Evolutionary conservation across 2,888 invertebrate species (phyloP).

Genomic region (Blera fallax): DNA sequence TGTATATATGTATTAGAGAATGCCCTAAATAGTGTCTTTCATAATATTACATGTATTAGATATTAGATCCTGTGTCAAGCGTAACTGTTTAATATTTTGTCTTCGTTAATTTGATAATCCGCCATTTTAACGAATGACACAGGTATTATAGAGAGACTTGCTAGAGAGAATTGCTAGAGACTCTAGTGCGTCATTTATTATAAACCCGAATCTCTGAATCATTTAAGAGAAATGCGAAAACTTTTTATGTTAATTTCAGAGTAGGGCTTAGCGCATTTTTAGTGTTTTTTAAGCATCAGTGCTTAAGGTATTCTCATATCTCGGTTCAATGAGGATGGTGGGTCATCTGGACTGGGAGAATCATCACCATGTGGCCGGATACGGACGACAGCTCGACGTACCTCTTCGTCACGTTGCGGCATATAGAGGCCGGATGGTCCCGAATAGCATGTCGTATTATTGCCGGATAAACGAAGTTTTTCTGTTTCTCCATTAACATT

Average conservation of each 20-base stretch:
- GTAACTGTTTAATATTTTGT: not conserved
- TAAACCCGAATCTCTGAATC: not conserved
- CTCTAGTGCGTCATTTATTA: constrained; percentile 12
- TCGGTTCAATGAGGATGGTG: constrained; percentile 85
- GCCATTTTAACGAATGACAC: constrained; percentile 12
- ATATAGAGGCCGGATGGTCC: constrained; percentile 81
- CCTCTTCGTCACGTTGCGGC: constrained; percentile 83
- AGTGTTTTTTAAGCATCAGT: not conserved
- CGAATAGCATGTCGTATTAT: constrained; percentile 80
- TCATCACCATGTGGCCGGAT: constrained; percentile 86
- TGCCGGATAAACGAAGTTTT: constrained; percentile 85
- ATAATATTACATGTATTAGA: constrained; percentile 18
- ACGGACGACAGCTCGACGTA: constrained; percentile 85
- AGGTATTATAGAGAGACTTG: constrained; percentile 1
- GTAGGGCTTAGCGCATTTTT: not conserved
- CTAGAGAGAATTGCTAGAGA: no score
- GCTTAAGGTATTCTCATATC: constrained; percentile 84
- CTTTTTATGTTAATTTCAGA: not conserved
- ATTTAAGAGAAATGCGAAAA: not conserved
- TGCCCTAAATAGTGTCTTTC: constrained; percentile 66
- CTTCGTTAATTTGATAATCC: not conserved
- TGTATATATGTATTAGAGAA: constrained; percentile 45
- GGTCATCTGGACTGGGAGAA: constrained; percentile 88
- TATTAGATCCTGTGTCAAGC: constrained; percentile 46
- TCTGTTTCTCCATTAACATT: constrained; percentile 85